Base-by-base conservation (phyloP, 2,888 invertebrate species). In the Dasypolia templi region DNA sequence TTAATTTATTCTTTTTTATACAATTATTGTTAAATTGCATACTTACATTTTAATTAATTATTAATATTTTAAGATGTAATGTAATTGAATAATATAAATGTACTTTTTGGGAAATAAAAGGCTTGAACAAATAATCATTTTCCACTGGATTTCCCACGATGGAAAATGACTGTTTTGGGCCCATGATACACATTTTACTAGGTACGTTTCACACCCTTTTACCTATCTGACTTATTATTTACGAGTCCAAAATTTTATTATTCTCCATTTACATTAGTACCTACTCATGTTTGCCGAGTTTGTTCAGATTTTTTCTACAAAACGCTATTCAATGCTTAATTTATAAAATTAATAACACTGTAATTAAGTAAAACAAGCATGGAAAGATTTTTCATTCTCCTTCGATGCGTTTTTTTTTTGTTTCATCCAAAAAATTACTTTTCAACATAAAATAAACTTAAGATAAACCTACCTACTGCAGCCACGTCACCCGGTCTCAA, bases 401-500 rank as follows among this genome's bases (percentile, higher is more conserved):
- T 17, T 44, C 5, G 0, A 12, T 19, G 12, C 0, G 17, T 9
- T 29, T 2, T 7, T 19, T 1, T 35, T 29, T 32, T 12, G 46
- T 2, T 17, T 44, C 2, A 53, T 55, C 2, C n/a, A 29, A 55
- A 46, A n/a, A 55, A 49, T 29, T 35, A 35, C 19, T 2, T 35
- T n/a, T 26, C n/a, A 39, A 32, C 4, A 2, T 22, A 35, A 29
- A 6, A n/a, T 29, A 39, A 53, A 26, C 2, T 17, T 35, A 9
- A 4, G 35, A 35, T 35, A 46, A 17, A 12, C 12, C 4, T 22
- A 88, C 89, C 89, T 69, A 87, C 59, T 3, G 78, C 75, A 77
- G 91, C 90, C 63, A 84, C 78, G 0, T 85, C 89, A 4, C 92
- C 94, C 3, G 95, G 93, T 62, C 93, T 92, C 85, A 98, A 92